These are phyloP conservation scores for Drosophila biarmipes DNA, from an alignment of 1,140 invertebrate species.

Conservation along the genomic window DNA sequence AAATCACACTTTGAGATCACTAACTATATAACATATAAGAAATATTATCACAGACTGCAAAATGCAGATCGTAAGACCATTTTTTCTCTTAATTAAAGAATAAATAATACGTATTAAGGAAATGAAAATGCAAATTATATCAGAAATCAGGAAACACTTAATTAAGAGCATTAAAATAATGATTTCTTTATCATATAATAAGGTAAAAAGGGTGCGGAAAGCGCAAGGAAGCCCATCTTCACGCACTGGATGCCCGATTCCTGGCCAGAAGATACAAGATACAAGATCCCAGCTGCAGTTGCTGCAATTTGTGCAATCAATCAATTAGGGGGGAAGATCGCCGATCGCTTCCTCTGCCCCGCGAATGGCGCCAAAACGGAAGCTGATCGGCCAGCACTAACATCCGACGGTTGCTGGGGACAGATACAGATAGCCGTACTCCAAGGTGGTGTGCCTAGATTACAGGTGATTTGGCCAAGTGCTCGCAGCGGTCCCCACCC, in stretches of 20 bases:
- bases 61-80: neutral
- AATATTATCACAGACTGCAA: no score
- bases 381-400: conserved; percentile 13
- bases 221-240: conserved; percentile 21
- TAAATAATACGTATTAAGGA: neutral
- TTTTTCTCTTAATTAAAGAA: neutral
- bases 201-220: neutral
- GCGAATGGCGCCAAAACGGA: conserved; percentile 49
- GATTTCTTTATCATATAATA: conserved; percentile 5
- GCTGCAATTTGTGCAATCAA: conserved; percentile 31
- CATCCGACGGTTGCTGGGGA: conserved; percentile 12
- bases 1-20: no score
- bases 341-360: conserved; percentile 14
- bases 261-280: neutral
- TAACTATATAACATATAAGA: no score
- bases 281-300: conserved; percentile 5
- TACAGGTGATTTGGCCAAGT: conserved; percentile 3
- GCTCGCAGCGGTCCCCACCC: conserved; percentile 19
- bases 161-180: conserved; percentile 18
- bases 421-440: neutral
- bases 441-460: neutral
- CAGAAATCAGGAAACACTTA: neutral
- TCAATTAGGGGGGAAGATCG: conserved; percentile 41
- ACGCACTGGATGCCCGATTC: conserved; percentile 7
- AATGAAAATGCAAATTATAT: neutral